phyloP scores from a whole-genome alignment of 2,797 vertebrate genomes.

The Xiphophorus birchmanni region DNA sequence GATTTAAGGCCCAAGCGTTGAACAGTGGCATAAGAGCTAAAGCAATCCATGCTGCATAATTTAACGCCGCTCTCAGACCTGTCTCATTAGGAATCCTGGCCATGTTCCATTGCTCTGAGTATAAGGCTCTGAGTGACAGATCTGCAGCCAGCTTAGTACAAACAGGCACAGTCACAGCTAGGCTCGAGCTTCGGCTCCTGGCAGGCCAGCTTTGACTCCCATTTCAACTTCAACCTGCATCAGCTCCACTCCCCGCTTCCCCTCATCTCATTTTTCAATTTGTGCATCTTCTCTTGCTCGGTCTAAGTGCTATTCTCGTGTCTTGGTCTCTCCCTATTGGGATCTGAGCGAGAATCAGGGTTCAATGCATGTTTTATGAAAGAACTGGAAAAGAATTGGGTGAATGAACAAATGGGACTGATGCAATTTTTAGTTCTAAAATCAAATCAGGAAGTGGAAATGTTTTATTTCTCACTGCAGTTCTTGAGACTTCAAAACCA shows the following conservation, averaged over 20 bases:
- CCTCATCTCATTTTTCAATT: constrained; percentile 9
- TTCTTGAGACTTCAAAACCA: background rate
- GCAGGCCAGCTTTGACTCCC: constrained; percentile 5
- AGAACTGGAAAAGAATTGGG: background rate
- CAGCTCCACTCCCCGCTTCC: background rate
- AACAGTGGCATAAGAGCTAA: constrained; percentile 50
- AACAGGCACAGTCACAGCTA: constrained; percentile 46
- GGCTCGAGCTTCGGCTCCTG: constrained; percentile 34
- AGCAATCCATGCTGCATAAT: constrained; percentile 74
- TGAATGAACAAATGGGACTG: background rate
- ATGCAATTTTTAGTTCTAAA: background rate
- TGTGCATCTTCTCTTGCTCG: background rate
- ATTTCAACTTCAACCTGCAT: constrained; percentile 20
- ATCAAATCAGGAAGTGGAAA: background rate
- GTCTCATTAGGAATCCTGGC: constrained; percentile 78
- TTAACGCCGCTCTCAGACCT: constrained; percentile 71
- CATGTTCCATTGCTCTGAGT: constrained; percentile 54
- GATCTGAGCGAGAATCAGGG: background rate
- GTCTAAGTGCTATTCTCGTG: background rate
- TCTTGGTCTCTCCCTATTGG: background rate
- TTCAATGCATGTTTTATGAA: background rate
- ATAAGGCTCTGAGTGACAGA: constrained; percentile 69
- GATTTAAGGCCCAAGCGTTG: constrained; percentile 66
- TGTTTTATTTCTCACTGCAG: background rate
- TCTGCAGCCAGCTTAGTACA: constrained; percentile 66